Evolutionary conservation across 2,113 vertebrate species (phyloP).

Genomic region (Telmatochromis brachygnathus): DNA sequence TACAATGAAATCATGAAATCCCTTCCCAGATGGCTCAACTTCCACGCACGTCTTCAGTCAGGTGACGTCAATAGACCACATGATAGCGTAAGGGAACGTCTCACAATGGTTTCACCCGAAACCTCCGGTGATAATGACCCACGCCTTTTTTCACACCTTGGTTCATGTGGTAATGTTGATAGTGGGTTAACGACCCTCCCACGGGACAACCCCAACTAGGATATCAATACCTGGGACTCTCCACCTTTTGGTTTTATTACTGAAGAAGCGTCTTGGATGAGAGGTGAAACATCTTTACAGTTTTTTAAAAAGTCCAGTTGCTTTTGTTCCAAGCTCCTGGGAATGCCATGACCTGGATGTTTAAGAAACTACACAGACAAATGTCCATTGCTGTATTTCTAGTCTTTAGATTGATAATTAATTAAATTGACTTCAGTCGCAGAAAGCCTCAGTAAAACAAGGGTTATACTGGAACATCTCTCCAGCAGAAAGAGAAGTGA

Average conservation of each 20-base stretch:
- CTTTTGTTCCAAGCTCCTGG: not conserved
- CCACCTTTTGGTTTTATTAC: not conserved
- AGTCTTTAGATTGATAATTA: not conserved
- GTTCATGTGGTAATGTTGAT: not conserved
- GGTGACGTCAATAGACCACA: not conserved
- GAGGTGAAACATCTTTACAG: not conserved
- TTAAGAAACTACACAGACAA: not conserved
- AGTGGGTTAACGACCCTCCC: not conserved
- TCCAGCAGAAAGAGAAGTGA: not conserved
- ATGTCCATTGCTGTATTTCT: not conserved
- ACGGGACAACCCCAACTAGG: not conserved
- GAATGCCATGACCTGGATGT: not conserved
- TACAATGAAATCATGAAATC: not conserved
- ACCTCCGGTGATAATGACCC: not conserved
- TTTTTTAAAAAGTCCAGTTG: not conserved
- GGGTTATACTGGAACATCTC: not conserved
- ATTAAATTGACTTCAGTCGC: not conserved
- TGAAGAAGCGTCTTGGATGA: accelerated
- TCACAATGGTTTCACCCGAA: not conserved
- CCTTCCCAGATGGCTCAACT: not conserved
- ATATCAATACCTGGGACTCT: not conserved
- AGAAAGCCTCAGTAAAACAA: not conserved
- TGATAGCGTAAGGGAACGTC: not conserved
- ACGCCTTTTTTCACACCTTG: not conserved
- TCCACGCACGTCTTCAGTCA: not conserved